Evolutionary conservation across 1,140 invertebrate genomes (phyloP).

Genomic region (Heterodera carotae): DNA sequence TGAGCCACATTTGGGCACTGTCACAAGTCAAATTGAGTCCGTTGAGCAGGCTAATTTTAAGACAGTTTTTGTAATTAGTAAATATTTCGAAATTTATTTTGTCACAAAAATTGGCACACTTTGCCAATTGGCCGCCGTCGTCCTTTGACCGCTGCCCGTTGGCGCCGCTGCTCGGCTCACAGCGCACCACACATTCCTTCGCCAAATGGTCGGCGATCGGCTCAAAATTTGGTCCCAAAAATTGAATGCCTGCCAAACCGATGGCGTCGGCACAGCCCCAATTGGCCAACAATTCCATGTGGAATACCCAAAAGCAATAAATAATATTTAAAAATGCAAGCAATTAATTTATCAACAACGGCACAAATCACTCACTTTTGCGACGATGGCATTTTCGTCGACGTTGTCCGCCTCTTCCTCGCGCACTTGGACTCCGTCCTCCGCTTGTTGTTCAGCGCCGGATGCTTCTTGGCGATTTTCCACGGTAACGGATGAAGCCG

Average conservation of each 20-base stretch:
- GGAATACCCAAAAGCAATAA: constrained; percentile 60
- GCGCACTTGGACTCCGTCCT: background rate
- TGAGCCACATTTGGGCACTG: constrained; percentile 69
- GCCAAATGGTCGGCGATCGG: constrained; percentile 56
- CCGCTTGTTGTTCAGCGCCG: too few relatives aligned
- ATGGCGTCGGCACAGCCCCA: constrained; percentile 69
- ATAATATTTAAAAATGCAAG: too few relatives aligned
- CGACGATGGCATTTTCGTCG: constrained; percentile 10
- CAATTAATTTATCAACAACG: background rate
- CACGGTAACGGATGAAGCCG: background rate
- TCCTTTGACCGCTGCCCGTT: constrained; percentile 9
- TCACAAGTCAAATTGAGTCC: constrained; percentile 62
- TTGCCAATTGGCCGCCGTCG: background rate
- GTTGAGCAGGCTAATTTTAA: constrained; percentile 2
- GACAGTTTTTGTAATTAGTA: background rate
- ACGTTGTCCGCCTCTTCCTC: background rate
- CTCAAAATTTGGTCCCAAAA: constrained; percentile 67
- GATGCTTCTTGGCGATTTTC: background rate
- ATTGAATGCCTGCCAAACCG: constrained; percentile 69
- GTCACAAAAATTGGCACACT: constrained; percentile 9
- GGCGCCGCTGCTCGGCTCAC: constrained; percentile 46
- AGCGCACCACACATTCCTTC: constrained; percentile 59
- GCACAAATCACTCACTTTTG: background rate
- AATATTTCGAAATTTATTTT: constrained; percentile 10
- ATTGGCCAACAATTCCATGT: constrained; percentile 68